Percentiles rank a stretch among this genome's conserved stretches.
phyloP scores from a whole-genome alignment of 92 coral and sea anemone genomes.

The Montipora capitata region DNA sequence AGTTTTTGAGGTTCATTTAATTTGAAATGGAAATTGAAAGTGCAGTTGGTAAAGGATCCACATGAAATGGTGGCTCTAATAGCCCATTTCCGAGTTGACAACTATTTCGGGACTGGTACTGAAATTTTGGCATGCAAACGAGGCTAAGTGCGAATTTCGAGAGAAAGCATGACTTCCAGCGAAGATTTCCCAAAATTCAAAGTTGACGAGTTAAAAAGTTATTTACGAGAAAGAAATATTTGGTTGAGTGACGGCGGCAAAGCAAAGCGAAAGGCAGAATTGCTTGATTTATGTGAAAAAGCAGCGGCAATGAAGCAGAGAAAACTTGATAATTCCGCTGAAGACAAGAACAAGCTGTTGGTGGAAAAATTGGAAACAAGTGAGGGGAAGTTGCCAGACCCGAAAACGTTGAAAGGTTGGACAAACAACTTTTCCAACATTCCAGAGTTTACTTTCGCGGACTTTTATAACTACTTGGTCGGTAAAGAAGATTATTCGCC shows the following conservation, averaged over 20 bases:
- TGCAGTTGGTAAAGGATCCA: too few species aligned
- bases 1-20: too few species aligned
- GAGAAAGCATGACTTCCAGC: constrained; percentile 3
- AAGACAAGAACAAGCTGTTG: constrained; percentile 45
- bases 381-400: constrained; percentile 59
- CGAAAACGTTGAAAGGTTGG: constrained; percentile 35
- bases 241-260: constrained; percentile 22
- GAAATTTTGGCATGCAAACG: constrained; percentile 36
- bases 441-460: constrained; percentile 52
- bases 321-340: constrained; percentile 43
- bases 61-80: too few species aligned
- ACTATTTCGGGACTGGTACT: constrained; percentile 31
- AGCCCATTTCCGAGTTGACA: constrained; percentile 36
- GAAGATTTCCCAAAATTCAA: constrained; percentile 44
- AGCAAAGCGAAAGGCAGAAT: constrained; percentile 16
- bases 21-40: too few species aligned
- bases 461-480: constrained; percentile 52
- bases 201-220: constrained; percentile 20
- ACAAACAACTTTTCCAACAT: constrained; percentile 20
- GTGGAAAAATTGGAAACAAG: constrained; percentile 44
- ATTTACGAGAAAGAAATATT: constrained; percentile 29
- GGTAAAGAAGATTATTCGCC: constrained; percentile 64
- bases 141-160: constrained; percentile 33
- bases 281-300: constrained; percentile 38
- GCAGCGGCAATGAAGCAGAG: constrained; percentile 39